These are phyloP conservation scores for Drosophila neotestacea DNA, from an alignment of 2,888 invertebrate genomes.

Conservation along the genomic window DNA sequence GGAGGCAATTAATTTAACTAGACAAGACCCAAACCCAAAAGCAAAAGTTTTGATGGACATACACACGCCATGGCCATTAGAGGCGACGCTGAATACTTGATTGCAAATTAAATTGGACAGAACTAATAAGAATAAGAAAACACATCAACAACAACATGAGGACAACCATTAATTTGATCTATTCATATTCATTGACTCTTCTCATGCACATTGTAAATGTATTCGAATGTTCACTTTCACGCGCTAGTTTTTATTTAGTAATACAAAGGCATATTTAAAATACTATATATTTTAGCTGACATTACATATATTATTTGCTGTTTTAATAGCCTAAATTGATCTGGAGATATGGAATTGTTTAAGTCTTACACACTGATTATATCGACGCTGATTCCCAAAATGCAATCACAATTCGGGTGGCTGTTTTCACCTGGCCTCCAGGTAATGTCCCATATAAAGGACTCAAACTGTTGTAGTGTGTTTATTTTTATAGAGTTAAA, in stretches of 20 bases:
- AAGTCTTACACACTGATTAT: too few species aligned
- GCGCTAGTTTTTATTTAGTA: constrained; percentile 8
- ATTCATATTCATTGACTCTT: constrained; percentile 63
- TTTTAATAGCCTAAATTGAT: background rate
- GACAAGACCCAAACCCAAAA: constrained; percentile 30
- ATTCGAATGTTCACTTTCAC: constrained; percentile 39
- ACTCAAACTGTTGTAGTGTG: too few species aligned
- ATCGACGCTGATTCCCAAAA: too few species aligned
- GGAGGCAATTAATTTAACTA: constrained; percentile 59
- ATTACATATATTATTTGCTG: constrained; percentile 22
- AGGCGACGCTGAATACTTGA: constrained; percentile 69
- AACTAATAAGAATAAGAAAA: constrained; percentile 41
- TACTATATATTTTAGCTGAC: constrained; percentile 27
- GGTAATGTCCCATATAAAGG: too few species aligned
- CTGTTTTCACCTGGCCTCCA: too few species aligned
- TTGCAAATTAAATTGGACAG: constrained; percentile 71
- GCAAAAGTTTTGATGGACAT: constrained; percentile 39
- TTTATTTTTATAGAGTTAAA: too few species aligned
- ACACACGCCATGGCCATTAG: constrained; percentile 64
- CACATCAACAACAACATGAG: constrained; percentile 16
- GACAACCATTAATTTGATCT: constrained; percentile 62
- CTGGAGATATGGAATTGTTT: constrained; percentile 14
- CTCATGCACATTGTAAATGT: constrained; percentile 15
- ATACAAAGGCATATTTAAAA: constrained; percentile 3
- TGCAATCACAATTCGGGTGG: too few species aligned